These are phyloP conservation scores for Eunapius fragilis DNA, from an alignment of 37 sponge, comb jelly and placozoan species.

Conservation along the genomic window DNA sequence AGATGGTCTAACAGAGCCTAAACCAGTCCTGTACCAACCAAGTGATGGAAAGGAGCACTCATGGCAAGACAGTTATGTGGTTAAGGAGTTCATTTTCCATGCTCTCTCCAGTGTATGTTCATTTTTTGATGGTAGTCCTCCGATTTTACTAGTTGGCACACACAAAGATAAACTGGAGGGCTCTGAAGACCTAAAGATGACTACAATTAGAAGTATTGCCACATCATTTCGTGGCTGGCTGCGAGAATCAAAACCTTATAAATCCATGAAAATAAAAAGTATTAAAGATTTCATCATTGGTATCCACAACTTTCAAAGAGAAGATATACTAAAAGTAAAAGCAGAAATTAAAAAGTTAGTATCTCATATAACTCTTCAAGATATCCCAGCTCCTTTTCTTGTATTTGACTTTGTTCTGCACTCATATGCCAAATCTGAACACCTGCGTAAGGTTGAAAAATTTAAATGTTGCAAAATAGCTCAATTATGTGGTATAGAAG, in stretches of 20 bases:
- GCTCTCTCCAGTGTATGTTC: not conserved
- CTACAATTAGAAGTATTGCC: not conserved
- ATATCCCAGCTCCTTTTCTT: not conserved
- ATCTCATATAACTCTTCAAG: not conserved
- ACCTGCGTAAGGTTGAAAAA: not conserved
- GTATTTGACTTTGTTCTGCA: not conserved
- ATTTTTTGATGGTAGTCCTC: too few species aligned
- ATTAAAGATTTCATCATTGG: not conserved
- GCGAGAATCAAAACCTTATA: not conserved
- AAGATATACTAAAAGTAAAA: not conserved
- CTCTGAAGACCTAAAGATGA: not conserved
- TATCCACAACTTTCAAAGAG: not conserved
- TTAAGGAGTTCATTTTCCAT: not conserved
- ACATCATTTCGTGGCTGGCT: not conserved
- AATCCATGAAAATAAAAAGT: not conserved
- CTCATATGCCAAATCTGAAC: not conserved
- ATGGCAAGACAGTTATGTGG: not conserved
- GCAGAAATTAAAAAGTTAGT: not conserved
- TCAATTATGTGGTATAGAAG: not conserved
- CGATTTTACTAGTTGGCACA: not conserved
- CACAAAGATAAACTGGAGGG: not conserved
- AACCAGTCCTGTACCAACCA: not conserved
- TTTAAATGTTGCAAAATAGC: not conserved
- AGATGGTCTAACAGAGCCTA: not conserved
- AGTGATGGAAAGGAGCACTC: not conserved